Evolutionary conservation across 1,140 invertebrate species (phyloP).

Genomic region (Drosophila elegans): DNA sequence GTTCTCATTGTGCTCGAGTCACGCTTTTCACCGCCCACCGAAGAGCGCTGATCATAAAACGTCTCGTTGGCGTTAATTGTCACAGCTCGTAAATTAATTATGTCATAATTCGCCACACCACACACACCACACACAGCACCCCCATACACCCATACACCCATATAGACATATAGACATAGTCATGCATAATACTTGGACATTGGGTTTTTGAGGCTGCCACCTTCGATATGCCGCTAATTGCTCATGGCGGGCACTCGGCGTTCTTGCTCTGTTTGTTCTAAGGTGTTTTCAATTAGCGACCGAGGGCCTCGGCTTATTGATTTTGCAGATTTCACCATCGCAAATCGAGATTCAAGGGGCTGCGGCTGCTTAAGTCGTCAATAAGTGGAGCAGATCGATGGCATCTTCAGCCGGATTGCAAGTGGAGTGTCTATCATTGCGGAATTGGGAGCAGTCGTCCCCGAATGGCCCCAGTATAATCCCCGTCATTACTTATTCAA

Average conservation of each 20-base stretch:
- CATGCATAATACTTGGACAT: slow-evolving; percentile 29
- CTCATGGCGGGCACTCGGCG: slow-evolving; percentile 63
- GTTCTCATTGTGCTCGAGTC: slow-evolving; percentile 41
- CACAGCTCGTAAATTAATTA: slow-evolving; percentile 83
- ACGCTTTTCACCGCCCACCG: slow-evolving; percentile 62
- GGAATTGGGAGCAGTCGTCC: slow-evolving; percentile 29
- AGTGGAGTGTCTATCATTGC: slow-evolving; percentile 18
- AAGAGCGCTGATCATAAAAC: slow-evolving; percentile 28
- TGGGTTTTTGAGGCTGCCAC: slow-evolving; percentile 54
- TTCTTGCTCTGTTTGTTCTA: slow-evolving; percentile 76
- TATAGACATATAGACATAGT: background rate
- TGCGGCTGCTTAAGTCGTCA: slow-evolving; percentile 29
- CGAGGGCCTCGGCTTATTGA: slow-evolving; percentile 48
- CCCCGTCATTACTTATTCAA: slow-evolving; percentile 71
- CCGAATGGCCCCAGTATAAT: slow-evolving; percentile 49
- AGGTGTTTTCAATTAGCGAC: slow-evolving; percentile 79
- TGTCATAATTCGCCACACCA: slow-evolving; percentile 65
- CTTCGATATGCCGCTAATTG: slow-evolving; percentile 74
- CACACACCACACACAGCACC: slow-evolving; percentile 15
- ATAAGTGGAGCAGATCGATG: slow-evolving; percentile 48
- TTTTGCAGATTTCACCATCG: slow-evolving; percentile 59
- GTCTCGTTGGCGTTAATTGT: slow-evolving; percentile 75
- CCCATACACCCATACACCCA: background rate
- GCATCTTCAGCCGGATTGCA: slow-evolving; percentile 9
- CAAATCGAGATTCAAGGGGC: slow-evolving; percentile 7